These are phyloP conservation scores for Paratrypauchen microcephalus DNA, from an alignment of 2,797 vertebrate genomes.

Conservation along the genomic window DNA sequence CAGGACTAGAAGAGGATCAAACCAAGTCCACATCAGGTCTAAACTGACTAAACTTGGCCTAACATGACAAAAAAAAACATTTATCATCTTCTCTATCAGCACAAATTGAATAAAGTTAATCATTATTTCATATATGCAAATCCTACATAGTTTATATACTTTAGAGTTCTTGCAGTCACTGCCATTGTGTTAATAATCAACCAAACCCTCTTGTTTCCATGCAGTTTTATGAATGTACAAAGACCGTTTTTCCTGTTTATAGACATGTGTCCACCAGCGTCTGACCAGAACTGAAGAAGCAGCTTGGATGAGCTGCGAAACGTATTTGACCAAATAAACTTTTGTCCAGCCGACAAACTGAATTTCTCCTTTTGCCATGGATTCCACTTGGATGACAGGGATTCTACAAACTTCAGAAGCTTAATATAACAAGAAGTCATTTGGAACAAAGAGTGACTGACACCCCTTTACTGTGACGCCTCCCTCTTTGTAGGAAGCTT, in stretches of 20 bases:
- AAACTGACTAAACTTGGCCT: neutral
- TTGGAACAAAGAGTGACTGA: conserved; percentile 5
- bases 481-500: neutral
- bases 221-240: conserved; percentile 46
- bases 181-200: conserved; percentile 34
- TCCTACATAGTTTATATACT: neutral
- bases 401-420: too few species aligned
- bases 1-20: neutral
- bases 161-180: neutral
- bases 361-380: conserved; percentile 89
- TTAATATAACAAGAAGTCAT: neutral
- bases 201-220: neutral
- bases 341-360: too few species aligned
- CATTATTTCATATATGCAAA: too few species aligned
- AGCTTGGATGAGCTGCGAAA: too few species aligned
- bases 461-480: neutral
- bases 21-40: neutral
- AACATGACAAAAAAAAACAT: too few species aligned
- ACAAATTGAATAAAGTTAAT: too few species aligned
- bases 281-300: too few species aligned
- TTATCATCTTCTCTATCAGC: too few species aligned
- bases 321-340: too few species aligned
- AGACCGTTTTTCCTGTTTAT: conserved; percentile 26
- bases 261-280: conserved; percentile 49
- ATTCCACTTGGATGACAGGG: too few species aligned